A percentile compares a stretch with the other conserved stretches of the same genome.
Evolutionary conservation across 1,140 invertebrate species (phyloP).

Genomic region (Platyscapa corneri): DNA sequence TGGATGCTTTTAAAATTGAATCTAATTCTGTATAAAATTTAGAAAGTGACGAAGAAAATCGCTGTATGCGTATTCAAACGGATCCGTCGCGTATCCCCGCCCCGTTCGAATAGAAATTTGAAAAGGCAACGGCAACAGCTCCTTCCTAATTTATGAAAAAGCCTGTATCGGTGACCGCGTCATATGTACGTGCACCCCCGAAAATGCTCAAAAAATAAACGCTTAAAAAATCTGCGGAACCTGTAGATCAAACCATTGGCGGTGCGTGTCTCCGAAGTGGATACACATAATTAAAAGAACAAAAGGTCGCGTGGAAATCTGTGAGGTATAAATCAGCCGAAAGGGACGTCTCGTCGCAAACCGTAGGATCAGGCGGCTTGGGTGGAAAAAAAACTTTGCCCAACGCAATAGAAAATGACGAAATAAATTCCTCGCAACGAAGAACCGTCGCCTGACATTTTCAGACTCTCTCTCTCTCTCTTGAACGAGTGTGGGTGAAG

Average conservation of each 20-base stretch:
- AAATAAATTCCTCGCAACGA: neutral
- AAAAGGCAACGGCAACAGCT: neutral
- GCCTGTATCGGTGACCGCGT: neutral
- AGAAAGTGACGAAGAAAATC: neutral
- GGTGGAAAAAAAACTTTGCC: neutral
- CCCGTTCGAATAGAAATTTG: neutral
- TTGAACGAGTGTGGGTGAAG: neutral
- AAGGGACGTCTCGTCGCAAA: neutral
- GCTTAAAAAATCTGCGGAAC: too few species aligned
- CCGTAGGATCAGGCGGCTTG: neutral
- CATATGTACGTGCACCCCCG: neutral
- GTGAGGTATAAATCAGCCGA: neutral
- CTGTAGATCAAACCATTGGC: neutral
- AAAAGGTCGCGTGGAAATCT: neutral
- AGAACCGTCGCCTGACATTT: slow-evolving; percentile 20
- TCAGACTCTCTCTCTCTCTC: neutral
- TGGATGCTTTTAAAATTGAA: neutral
- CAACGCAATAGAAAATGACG: neutral
- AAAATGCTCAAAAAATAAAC: neutral
- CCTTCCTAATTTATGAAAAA: neutral
- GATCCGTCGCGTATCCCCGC: neutral
- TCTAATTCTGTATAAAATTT: neutral
- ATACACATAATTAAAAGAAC: neutral
- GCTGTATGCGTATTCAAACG: neutral
- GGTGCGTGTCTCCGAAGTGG: neutral